Evolutionary conservation across 2,797 vertebrate species (phyloP).

Genomic region (Megaceryle alcyon): DNA sequence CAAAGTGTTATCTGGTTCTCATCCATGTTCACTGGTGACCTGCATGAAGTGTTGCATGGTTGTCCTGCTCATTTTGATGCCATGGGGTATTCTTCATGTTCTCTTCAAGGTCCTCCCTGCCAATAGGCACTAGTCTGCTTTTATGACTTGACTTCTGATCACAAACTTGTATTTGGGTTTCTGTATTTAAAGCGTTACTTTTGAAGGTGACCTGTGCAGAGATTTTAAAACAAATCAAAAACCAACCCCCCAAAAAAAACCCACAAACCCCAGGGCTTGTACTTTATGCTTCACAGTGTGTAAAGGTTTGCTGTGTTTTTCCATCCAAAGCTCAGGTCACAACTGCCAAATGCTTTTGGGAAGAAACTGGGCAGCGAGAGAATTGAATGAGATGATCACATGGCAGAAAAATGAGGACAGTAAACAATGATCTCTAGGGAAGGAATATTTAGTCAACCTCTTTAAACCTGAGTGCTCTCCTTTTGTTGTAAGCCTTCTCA

Average conservation of each 20-base stretch:
- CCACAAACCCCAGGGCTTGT: neutral
- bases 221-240: neutral
- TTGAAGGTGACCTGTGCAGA: neutral
- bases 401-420: constrained; percentile 69
- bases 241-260: neutral
- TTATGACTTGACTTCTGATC: neutral
- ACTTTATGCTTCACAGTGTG: neutral
- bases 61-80: constrained; percentile 68
- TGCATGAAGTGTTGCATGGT: constrained; percentile 94
- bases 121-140: neutral
- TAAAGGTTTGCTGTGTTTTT: constrained; percentile 57
- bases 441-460: constrained; percentile 39
- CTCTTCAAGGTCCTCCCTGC: constrained; percentile 18
- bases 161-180: neutral
- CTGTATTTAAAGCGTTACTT: neutral
- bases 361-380: constrained; percentile 42
- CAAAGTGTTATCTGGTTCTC: constrained; percentile 76
- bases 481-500: neutral
- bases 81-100: constrained; percentile 37
- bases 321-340: constrained; percentile 13
- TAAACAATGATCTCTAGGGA: constrained; percentile 66
- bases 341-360: constrained; percentile 46
- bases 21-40: constrained; percentile 80
- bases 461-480: constrained; percentile 41
- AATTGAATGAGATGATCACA: constrained; percentile 58